Conservation (phyloP, 1,140 invertebrate genomes). For the Aethina tumida region DNA sequence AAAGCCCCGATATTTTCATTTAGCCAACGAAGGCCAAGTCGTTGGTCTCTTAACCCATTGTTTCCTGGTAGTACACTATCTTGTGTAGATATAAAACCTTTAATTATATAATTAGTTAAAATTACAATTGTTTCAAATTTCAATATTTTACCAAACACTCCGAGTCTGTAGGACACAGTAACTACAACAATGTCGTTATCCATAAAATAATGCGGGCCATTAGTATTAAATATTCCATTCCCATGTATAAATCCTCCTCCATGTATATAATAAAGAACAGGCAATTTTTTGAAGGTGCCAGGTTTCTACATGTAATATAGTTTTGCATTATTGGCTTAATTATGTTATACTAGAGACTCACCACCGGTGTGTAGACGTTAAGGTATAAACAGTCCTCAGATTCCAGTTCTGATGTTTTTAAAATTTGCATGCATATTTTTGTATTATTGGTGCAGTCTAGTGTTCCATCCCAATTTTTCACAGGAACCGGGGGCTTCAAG, state of each 20-base stretch:
- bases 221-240: neutral
- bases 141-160: neutral
- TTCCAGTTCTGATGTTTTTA: conserved; percentile 1
- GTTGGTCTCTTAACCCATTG: conserved; percentile 7
- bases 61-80: conserved; percentile 9
- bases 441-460: conserved; percentile 9
- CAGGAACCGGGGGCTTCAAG: conserved; percentile 8
- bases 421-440: conserved; percentile 9
- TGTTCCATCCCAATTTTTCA: conserved; percentile 7
- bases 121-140: neutral
- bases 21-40: conserved; percentile 7
- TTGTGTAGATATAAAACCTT: conserved; percentile 8
- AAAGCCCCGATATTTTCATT: conserved; percentile 8
- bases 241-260: neutral
- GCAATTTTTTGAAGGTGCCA: neutral
- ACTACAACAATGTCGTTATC: conserved; percentile 1
- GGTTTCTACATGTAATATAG: neutral
- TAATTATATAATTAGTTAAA: conserved; percentile 1
- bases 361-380: conserved; percentile 2
- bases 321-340: neutral
- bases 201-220: conserved; percentile 5
- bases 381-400: conserved; percentile 3
- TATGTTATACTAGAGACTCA: neutral
- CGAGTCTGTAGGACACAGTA: neutral
- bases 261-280: conserved; percentile 3